Conservation (phyloP, 1,140 invertebrate genomes). For the Penaeus chinensis region DNA sequence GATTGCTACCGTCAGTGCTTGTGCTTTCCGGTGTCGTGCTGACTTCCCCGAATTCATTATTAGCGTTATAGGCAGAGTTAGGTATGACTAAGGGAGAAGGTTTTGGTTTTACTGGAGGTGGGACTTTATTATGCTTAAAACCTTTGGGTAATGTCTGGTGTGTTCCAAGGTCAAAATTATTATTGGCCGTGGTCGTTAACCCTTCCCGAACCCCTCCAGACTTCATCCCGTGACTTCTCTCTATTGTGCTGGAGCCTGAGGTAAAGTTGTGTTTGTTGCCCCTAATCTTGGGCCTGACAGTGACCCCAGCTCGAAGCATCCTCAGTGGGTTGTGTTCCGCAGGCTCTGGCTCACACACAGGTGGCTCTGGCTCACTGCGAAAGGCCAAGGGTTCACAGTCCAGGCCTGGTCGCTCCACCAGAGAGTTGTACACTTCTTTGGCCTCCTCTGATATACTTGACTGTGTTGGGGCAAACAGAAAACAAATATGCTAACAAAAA, state of each 20-base stretch:
- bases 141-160: conserved; percentile 62
- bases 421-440: conserved; percentile 89
- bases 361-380: conserved; percentile 34
- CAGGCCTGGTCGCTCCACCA: conserved; percentile 80
- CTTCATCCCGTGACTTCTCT: conserved; percentile 63
- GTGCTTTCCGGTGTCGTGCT: conserved; percentile 35
- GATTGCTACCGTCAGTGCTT: conserved; percentile 53
- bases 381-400: conserved; percentile 42
- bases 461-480: conserved; percentile 64
- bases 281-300: conserved; percentile 74
- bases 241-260: conserved; percentile 60
- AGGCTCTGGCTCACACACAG: conserved; percentile 66
- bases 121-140: conserved; percentile 59
- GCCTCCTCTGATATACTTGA: conserved; percentile 74
- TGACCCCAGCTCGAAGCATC: conserved; percentile 77
- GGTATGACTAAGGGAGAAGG: conserved; percentile 62
- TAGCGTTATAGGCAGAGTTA: conserved; percentile 40
- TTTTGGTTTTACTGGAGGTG: conserved; percentile 61
- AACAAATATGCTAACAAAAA: conserved; percentile 63
- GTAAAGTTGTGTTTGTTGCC: conserved; percentile 72
- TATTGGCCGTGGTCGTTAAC: conserved; percentile 27
- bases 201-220: conserved; percentile 15
- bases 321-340: conserved; percentile 76
- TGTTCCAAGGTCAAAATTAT: conserved; percentile 65
- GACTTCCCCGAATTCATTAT: conserved; percentile 24